Evolutionary conservation across 2,888 invertebrate species (phyloP), one percentile per base, ranked within the genome.

Genomic region (Auanema sp.): DNA sequence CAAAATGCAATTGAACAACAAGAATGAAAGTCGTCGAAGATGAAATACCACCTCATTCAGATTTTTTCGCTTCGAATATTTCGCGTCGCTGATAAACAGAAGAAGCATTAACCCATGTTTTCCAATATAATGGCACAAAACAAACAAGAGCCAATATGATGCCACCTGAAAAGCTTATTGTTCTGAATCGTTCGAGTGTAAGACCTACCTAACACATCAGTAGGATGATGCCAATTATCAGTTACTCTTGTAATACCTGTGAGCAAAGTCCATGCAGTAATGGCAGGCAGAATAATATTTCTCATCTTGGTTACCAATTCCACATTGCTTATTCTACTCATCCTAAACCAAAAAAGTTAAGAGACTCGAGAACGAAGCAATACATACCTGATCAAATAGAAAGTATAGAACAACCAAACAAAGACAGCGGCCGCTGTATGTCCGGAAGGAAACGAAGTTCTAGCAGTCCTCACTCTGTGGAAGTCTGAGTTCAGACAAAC

Each of bases 361-460:
- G n/a, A n/a, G 23, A 33, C 33, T 33, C 8, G 33, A 5, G 8
- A 33, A 33, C n/a, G n/a, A n/a, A n/a, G n/a, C n/a, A n/a, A n/a
- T n/a, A n/a, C n/a, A 16, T 18, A 71, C 72, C 75, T 68, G 44
- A 52, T 65, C 47, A 79, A 71, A 63, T 79, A 81, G 23, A 77
- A 43, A 14, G 68, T 51, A 49, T 76, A 55, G 58, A 82, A 83
- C 21, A 80, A 57, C 49, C 71, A 71, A 43, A 73, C 70, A 53
- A 80, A 79, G 23, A 75, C 68, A 14, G 83, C 78, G 8, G 79
- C 78, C 18, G 78, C 76, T 0, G 83, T 75, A 62, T 83, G 83
- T 10, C 83, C 83, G 11, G 81, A 81, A n/a, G 83, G 83, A 60
- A 83, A 83, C 33, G 78, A 78, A n/a, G 82, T 77, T 23, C 78